phyloP scores from a whole-genome alignment of 2,888 invertebrate species.

The Dasysyrphus albostriatus region DNA sequence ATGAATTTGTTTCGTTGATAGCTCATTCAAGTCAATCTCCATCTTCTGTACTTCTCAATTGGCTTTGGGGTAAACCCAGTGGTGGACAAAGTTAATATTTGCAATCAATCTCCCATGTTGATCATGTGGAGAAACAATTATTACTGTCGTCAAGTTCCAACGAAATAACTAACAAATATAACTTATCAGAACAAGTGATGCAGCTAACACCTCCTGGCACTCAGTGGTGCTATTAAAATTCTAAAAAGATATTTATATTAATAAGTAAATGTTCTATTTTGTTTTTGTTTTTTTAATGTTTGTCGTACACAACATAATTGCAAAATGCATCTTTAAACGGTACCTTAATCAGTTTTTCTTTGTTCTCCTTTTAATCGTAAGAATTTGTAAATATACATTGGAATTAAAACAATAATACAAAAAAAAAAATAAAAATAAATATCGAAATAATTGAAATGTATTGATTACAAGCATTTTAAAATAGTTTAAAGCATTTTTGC shows the following conservation, averaged over 20 bases:
- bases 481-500: slow-evolving; percentile 40
- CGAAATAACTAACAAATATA: slow-evolving; percentile 9
- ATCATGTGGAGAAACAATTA: slow-evolving; percentile 49
- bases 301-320: slow-evolving; percentile 13
- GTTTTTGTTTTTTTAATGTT: slow-evolving; percentile 7
- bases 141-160: slow-evolving; percentile 9
- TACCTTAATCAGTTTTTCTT: slow-evolving; percentile 48
- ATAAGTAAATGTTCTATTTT: slow-evolving; percentile 24
- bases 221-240: slow-evolving; percentile 49
- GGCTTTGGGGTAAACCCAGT: slow-evolving; percentile 90
- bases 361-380: slow-evolving; percentile 12
- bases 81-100: slow-evolving; percentile 72
- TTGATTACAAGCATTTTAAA: slow-evolving; percentile 22
- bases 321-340: slow-evolving; percentile 29
- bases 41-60: slow-evolving; percentile 91
- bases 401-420: slow-evolving; percentile 10
- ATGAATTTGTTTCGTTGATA: slow-evolving; percentile 80
- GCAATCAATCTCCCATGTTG: slow-evolving; percentile 56
- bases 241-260: slow-evolving; percentile 28
- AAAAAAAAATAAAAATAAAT: slow-evolving; percentile 43
- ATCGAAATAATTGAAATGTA: slow-evolving; percentile 48
- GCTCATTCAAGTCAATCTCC: slow-evolving; percentile 92
- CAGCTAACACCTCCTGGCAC: slow-evolving; percentile 41
- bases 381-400: slow-evolving; percentile 60
- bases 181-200: slow-evolving; percentile 11